Conservation (phyloP, 2,888 invertebrate species). For the Camptogramma bilineatum region DNA sequence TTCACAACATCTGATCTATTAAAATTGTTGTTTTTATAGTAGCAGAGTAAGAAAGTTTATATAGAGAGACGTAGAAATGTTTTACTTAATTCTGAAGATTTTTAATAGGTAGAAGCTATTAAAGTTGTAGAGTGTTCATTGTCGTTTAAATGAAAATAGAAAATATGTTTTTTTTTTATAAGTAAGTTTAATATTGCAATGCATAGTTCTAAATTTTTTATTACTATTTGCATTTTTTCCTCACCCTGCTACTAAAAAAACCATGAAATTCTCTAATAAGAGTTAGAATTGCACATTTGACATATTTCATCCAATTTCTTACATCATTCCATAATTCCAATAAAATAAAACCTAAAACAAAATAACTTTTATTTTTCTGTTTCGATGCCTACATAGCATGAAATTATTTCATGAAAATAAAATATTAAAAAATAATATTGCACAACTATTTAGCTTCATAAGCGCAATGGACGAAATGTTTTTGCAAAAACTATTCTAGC, state of each 20-base stretch:
- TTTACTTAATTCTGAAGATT: background rate
- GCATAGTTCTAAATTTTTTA: too few relatives aligned
- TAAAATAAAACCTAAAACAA: slow-evolving; percentile 22
- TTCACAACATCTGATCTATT: slow-evolving; percentile 62
- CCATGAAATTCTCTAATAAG: slow-evolving; percentile 48
- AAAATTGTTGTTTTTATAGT: slow-evolving; percentile 37
- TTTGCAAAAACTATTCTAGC: slow-evolving; percentile 40
- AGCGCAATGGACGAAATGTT: slow-evolving; percentile 71
- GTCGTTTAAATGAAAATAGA: too few relatives aligned
- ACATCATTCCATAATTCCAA: slow-evolving; percentile 35
- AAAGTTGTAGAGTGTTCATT: too few relatives aligned
- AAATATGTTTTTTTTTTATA: too few relatives aligned
- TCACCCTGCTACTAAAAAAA: slow-evolving; percentile 29
- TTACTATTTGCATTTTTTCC: background rate
- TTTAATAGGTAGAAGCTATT: background rate
- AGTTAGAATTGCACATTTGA: slow-evolving; percentile 62
- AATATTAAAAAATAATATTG: slow-evolving; percentile 55
- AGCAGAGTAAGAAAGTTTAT: slow-evolving; percentile 10
- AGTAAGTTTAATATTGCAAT: too few relatives aligned
- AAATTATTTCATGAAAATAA: slow-evolving; percentile 8
- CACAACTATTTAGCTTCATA: slow-evolving; percentile 68
- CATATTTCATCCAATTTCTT: slow-evolving; percentile 48
- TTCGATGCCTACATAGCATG: background rate
- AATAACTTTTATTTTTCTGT: background rate
- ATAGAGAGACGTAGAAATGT: background rate